Percentiles rank a stretch among this genome's conserved stretches.
phyloP scores from a whole-genome alignment of 2,113 vertebrate species.

The Saimiri boliviensis region DNA sequence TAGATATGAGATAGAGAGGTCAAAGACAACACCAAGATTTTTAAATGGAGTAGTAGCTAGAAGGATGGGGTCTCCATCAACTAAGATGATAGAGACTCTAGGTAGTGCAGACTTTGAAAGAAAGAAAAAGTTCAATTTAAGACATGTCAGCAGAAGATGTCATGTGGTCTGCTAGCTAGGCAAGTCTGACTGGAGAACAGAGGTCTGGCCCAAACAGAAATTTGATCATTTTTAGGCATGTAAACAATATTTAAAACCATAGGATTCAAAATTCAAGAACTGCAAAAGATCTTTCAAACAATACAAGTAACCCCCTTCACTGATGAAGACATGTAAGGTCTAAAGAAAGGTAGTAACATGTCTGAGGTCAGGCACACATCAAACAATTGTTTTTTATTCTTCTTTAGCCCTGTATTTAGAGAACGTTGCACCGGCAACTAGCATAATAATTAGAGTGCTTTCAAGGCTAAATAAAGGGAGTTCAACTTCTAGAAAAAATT shows the following conservation, averaged over 20 bases:
- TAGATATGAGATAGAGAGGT: not conserved
- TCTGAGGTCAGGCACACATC: not conserved
- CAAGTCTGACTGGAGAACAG: not conserved
- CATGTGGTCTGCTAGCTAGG: not conserved
- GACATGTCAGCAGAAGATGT: not conserved
- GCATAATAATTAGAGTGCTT: not conserved
- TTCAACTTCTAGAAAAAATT: not conserved
- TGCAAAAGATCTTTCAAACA: not conserved
- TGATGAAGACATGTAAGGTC: not conserved
- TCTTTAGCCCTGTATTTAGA: not conserved
- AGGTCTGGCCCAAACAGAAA: not conserved
- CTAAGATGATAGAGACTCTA: not conserved
- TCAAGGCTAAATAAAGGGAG: not conserved
- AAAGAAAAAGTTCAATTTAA: not conserved
- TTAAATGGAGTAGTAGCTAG: not conserved
- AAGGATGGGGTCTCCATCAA: not conserved
- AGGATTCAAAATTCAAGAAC: slow-evolving; percentile 16
- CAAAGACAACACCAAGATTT: not conserved
- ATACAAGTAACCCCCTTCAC: not conserved
- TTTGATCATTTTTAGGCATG: not conserved
- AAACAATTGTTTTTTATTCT: not conserved
- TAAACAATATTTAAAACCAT: slow-evolving; percentile 32
- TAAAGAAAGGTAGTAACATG: not conserved
- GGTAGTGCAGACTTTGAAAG: not conserved
- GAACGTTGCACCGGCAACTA: not conserved